Conservation (phyloP, 2,113 vertebrate species). For the Dipodomys ordii region DNA sequence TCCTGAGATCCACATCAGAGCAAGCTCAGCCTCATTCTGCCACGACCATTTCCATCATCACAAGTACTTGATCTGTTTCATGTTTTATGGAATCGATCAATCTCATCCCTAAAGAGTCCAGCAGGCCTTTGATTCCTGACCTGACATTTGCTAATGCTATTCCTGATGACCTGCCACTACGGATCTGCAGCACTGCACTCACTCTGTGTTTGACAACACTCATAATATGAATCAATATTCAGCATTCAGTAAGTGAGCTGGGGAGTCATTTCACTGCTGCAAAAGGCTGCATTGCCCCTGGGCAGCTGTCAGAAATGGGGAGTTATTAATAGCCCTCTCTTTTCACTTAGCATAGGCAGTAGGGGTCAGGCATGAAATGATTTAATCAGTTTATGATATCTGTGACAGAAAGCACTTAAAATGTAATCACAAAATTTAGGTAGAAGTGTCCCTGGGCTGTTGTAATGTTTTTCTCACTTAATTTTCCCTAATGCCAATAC, state of each 20-base stretch:
- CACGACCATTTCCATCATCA: slow-evolving; percentile 88
- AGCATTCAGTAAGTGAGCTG: slow-evolving; percentile 92
- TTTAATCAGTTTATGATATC: slow-evolving; percentile 98
- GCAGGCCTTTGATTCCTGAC: slow-evolving; percentile 90
- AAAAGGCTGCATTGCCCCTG: slow-evolving; percentile 91
- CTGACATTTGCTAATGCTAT: slow-evolving; percentile 91
- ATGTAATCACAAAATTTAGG: slow-evolving; percentile 97
- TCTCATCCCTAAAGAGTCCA: slow-evolving; percentile 90
- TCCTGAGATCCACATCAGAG: slow-evolving; percentile 77
- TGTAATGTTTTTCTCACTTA: slow-evolving; percentile 90
- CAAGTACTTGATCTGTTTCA: slow-evolving; percentile 90
- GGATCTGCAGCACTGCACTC: slow-evolving; percentile 89
- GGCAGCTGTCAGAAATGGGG: slow-evolving; percentile 96
- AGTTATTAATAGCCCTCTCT: slow-evolving; percentile 94
- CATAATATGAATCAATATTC: slow-evolving; percentile 94
- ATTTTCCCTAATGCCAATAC: slow-evolving; percentile 85
- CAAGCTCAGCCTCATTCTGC: slow-evolving; percentile 90
- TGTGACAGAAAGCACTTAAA: slow-evolving; percentile 96
- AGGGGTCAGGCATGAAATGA: slow-evolving; percentile 95
- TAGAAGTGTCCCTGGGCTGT: slow-evolving; percentile 94
- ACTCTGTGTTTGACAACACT: slow-evolving; percentile 92
- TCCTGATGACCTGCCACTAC: slow-evolving; percentile 91
- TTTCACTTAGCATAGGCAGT: slow-evolving; percentile 94
- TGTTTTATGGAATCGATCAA: slow-evolving; percentile 90
- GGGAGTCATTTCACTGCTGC: slow-evolving; percentile 90